Conservation (phyloP, 2,113 vertebrate species). For the Salvelinus sp. region DNA sequence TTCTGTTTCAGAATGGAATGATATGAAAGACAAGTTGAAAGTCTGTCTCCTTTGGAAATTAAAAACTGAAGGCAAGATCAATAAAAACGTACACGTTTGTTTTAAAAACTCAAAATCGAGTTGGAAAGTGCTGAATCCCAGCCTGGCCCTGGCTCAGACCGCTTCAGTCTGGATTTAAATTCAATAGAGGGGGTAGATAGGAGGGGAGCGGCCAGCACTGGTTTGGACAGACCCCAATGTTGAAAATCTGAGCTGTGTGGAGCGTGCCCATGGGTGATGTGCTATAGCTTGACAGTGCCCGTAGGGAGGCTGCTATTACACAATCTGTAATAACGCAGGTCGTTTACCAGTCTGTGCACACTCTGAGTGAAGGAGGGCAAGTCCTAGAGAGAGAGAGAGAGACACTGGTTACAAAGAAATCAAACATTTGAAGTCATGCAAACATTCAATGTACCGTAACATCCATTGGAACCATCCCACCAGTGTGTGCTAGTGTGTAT, state of each 20-base stretch:
- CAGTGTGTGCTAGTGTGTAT: too few species aligned
- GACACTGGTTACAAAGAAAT: not conserved
- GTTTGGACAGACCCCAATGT: not conserved
- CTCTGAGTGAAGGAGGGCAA: conserved; percentile 96
- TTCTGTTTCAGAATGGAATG: conserved; percentile 97
- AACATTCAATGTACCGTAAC: too few species aligned
- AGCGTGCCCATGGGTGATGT: conserved; percentile 49
- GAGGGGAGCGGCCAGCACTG: not conserved
- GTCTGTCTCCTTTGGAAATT: conserved; percentile 79
- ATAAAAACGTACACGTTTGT: conserved; percentile 75
- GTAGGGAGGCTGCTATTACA: conserved; percentile 97
- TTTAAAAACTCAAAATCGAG: conserved; percentile 68
- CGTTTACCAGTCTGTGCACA: conserved; percentile 95
- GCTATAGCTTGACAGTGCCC: conserved; percentile 94
- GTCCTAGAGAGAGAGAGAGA: conserved; percentile 74
- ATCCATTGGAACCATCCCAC: too few species aligned
- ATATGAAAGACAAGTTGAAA: conserved; percentile 84
- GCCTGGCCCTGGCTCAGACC: conserved; percentile 70
- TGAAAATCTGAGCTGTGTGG: conserved; percentile 10
- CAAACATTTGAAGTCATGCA: not conserved
- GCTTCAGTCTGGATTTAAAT: conserved; percentile 53
- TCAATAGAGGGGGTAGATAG: conserved; percentile 29
- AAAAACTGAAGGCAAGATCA: conserved; percentile 76
- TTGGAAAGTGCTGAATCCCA: conserved; percentile 76
- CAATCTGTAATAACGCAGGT: conserved; percentile 98